Conservation (phyloP, 2,888 invertebrate genomes). For the Drosophila bunnanda region DNA sequence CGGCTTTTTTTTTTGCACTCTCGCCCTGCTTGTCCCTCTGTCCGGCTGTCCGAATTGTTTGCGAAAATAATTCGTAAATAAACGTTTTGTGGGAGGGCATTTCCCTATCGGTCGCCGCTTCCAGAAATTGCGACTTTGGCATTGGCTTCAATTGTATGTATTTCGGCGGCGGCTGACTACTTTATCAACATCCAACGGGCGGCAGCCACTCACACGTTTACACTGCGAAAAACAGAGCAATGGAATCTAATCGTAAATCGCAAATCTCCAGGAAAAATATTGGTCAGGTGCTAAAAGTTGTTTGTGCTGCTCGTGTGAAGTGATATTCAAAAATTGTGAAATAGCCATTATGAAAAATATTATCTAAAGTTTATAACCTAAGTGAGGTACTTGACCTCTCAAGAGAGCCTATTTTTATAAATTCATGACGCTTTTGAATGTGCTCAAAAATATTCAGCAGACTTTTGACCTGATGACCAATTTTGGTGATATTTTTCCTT, state of each 20-base stretch:
- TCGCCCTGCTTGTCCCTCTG: constrained; percentile 11
- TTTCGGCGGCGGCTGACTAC: constrained; percentile 45
- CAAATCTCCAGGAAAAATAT: constrained; percentile 7
- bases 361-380: background rate
- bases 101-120: constrained; percentile 60
- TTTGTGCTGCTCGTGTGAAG: background rate
- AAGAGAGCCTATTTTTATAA: background rate
- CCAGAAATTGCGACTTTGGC: constrained; percentile 76
- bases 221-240: background rate
- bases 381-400: background rate
- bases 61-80: constrained; percentile 54
- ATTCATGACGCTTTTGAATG: background rate
- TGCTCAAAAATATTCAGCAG: constrained; percentile 2
- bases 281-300: constrained; percentile 1
- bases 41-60: constrained; percentile 32
- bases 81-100: constrained; percentile 63
- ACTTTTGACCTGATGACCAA: constrained; percentile 26
- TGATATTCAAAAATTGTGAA: constrained; percentile 1
- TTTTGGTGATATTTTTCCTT: constrained; percentile 23
- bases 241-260: constrained; percentile 1
- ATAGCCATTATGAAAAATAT: background rate
- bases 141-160: constrained; percentile 53
- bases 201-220: constrained; percentile 26
- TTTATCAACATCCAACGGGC: constrained; percentile 60
- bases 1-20: constrained; percentile 48